Base-by-base conservation (phyloP, 35 echinoderm and acorn worm species). In the Apostichopus parvimensis region DNA sequence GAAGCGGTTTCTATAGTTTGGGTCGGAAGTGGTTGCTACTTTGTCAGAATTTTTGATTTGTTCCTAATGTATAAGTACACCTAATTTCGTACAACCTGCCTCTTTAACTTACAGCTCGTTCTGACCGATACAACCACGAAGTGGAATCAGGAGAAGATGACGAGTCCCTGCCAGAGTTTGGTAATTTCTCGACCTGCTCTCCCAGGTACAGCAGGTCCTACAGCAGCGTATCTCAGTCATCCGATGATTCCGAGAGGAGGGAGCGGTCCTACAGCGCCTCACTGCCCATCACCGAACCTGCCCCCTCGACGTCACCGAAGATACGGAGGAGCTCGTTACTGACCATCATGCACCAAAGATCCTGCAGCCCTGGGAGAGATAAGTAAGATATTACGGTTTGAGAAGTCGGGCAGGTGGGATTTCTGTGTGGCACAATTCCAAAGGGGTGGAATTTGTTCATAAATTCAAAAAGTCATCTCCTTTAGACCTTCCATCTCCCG, bases 121-220 rank as follows among this genome's bases (percentile, higher is more conserved):
- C 97, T 8, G 97, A 98, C 24, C 56, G 97, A 68, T 98, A 98
- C 93, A 98, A 98, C 91, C 97, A 98, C 71, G 95, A 96, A 70
- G 18, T 98, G 14, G 94, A 98, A 61, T 93, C 97, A 14, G 96
- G 95, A 9, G 96, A 98, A 20, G 96, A 98, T 26, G 92, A 93
- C 28, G 93, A 95, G 79, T 92, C 95, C 11, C 87, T 95, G 1
- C 94, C 95, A n/a, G 97, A 98, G 79, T 96, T 96, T 81, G 93
- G 93, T 2, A 96, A 98, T 71, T 98, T 98, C 78, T 96, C 97
- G 5, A 96, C 97, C 1, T 94, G 79, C 64, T 98, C 97, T 25
- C 97, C 97, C 45, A 90, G 97, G 21, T 98, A 94, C 97, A 98
- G 93, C 77, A 75, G 95, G 54, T 98, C 97, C 1, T 98, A 94